Conservation (phyloP, 2,113 vertebrate species). For the Forbesichthys agassizii region DNA sequence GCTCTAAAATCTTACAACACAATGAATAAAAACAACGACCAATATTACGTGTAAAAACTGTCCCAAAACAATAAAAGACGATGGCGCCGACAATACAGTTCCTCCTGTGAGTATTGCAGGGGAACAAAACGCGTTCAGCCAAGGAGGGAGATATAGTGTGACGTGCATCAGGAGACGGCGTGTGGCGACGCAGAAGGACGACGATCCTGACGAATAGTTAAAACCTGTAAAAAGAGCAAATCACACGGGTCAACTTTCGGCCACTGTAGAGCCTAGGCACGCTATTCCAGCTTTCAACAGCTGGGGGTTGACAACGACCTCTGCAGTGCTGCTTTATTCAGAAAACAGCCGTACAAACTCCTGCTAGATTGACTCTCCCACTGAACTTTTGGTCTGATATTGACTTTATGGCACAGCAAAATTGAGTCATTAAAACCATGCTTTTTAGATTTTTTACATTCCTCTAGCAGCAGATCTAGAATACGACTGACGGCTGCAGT, state of each 20-base stretch:
- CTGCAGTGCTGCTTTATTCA: too few relatives aligned
- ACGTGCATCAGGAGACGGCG: conserved; percentile 76
- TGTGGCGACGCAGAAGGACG: conserved; percentile 66
- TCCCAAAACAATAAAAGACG: conserved; percentile 62
- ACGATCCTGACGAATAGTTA: conserved; percentile 70
- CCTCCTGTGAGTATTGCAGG: conserved; percentile 73
- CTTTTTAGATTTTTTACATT: too few relatives aligned
- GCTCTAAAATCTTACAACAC: conserved; percentile 63
- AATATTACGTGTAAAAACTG: conserved; percentile 42
- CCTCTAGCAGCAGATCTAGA: neutral
- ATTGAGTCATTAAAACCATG: too few relatives aligned
- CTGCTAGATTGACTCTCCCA: too few relatives aligned
- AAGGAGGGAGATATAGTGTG: conserved; percentile 67
- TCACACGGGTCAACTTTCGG: conserved; percentile 65
- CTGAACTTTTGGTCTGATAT: too few relatives aligned
- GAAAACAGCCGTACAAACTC: too few relatives aligned
- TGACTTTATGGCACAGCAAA: too few relatives aligned
- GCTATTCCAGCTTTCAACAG: conserved; percentile 27
- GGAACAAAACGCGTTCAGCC: conserved; percentile 80
- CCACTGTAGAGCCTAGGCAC: conserved; percentile 23
- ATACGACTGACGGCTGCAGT: too few relatives aligned
- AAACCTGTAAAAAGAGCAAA: conserved; percentile 70
- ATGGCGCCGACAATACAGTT: conserved; percentile 69
- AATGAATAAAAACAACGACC: conserved; percentile 51
- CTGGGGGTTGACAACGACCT: neutral